Base-by-base conservation (phyloP, 2,113 vertebrate genomes). In the Pontoporia blainvillei region DNA sequence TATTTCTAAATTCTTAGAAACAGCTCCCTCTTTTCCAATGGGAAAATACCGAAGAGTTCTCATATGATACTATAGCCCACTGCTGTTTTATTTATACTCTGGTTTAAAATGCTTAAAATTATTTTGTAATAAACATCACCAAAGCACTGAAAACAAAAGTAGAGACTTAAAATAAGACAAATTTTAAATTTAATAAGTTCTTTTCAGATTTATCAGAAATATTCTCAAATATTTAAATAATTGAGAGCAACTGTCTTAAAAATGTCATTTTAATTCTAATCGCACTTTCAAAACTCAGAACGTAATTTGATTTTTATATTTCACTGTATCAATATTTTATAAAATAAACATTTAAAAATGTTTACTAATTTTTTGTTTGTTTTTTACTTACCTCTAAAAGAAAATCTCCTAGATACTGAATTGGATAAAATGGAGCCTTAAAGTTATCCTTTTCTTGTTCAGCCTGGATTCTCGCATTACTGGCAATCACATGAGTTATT, bases 371-470 rank as follows among this genome's bases (percentile, higher is more conserved):
- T 31, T 88, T 59, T 52, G 49, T 52, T 52, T 52, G 52, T 57
- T 57, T 57, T 92, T 96, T 96, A 98, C 98, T 99, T 99, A 99
- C 99, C 99, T 99, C 98, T 98, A 99, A 98, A 78, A 99, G 99
- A 98, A 99, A 99, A 95, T 98, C 98, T 86, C 99, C 99, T 79
- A 99, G 97, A 97, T 99, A 99, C 78, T 98, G 98, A 89, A 99
- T 97, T 84, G 99, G 98, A 98, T 99, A 99, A 96, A 96, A 99
- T 0, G 34, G 98, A 93, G 98, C 98, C 95, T 96, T 98, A 61
- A 97, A 98, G 17, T 95, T 87, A 91, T 93, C 59, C n/a, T 96
- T 97, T 85, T 97, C 94, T 82, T 72, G 97, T 94, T 96, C 97
- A 86, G 39, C 57, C 83, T 34, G 87, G 69, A 98, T 97, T 91